Conservation (phyloP, 2,113 vertebrate species). For the Oenanthe melanoleuca region DNA sequence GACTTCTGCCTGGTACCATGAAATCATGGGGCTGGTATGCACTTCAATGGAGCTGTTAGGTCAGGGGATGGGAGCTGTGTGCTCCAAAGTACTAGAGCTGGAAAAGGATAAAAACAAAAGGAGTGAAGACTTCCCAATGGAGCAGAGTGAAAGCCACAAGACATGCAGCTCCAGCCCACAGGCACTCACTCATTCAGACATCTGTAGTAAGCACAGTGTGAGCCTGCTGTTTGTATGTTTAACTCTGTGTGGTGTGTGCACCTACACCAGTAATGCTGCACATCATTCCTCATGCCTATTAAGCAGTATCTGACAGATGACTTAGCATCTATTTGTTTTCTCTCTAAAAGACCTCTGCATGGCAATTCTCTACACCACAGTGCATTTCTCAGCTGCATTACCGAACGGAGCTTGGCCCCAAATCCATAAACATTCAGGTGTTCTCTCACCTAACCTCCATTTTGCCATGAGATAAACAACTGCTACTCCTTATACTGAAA, state of each 20-base stretch:
- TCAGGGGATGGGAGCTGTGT: conserved; percentile 60
- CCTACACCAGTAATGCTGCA: neutral
- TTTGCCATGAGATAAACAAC: neutral
- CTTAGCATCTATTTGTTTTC: neutral
- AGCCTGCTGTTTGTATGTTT: conserved; percentile 30
- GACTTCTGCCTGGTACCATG: conserved; percentile 73
- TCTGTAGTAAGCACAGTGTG: conserved; percentile 27
- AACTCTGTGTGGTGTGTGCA: conserved; percentile 51
- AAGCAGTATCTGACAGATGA: neutral
- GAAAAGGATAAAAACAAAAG: conserved; percentile 72
- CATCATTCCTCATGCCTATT: neutral
- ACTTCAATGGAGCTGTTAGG: conserved; percentile 58
- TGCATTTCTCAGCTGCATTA: neutral
- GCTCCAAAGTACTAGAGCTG: conserved; percentile 61
- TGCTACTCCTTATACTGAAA: neutral
- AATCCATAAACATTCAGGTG: neutral
- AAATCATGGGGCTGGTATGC: conserved; percentile 80
- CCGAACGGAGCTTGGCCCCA: neutral
- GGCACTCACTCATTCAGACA: conserved; percentile 43
- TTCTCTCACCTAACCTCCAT: neutral
- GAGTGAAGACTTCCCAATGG: conserved; percentile 51
- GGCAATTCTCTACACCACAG: neutral
- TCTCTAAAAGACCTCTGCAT: neutral
- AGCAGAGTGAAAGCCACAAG: conserved; percentile 69
- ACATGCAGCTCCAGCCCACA: conserved; percentile 57